Conservation (phyloP, 2,888 invertebrate genomes). For the Epinotia nisella region DNA sequence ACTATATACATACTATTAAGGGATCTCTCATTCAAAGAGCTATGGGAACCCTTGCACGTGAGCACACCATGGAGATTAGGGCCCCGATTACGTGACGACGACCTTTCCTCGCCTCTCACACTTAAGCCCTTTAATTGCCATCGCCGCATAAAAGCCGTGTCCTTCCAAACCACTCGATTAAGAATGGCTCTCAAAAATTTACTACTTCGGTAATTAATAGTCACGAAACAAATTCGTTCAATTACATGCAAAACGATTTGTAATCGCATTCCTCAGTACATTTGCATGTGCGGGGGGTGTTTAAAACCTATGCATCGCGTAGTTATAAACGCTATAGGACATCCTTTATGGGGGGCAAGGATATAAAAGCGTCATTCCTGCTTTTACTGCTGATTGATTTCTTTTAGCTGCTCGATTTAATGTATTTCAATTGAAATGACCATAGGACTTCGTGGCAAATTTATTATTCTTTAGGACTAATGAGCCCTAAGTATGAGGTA, state of each 20-base stretch:
- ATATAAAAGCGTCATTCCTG: slow-evolving; percentile 5
- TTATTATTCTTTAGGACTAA: no score
- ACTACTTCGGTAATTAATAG: slow-evolving; percentile 41
- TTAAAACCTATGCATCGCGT: slow-evolving; percentile 23
- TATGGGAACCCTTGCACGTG: slow-evolving; percentile 71
- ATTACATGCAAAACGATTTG: slow-evolving; percentile 42
- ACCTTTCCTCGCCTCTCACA: slow-evolving; percentile 58
- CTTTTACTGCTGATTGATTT: slow-evolving; percentile 40
- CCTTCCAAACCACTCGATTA: slow-evolving; percentile 30
- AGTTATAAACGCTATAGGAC: neutral
- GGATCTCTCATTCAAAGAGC: slow-evolving; percentile 46
- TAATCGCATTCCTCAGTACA: slow-evolving; percentile 39
- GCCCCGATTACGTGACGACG: slow-evolving; percentile 75
- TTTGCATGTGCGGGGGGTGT: slow-evolving; percentile 46
- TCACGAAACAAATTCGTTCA: slow-evolving; percentile 42
- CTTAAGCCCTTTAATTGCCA: slow-evolving; percentile 36
- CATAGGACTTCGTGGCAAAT: no score
- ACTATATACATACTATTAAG: slow-evolving; percentile 1
- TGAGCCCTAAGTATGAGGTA: no score
- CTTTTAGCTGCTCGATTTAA: slow-evolving; percentile 23
- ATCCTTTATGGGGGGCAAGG: slow-evolving; percentile 3
- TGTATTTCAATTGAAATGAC: neutral
- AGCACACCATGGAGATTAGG: slow-evolving; percentile 76
- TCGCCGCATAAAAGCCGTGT: slow-evolving; percentile 25
- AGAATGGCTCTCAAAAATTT: slow-evolving; percentile 27